Percentiles rank a stretch among this genome's conserved stretches.
These are phyloP conservation scores for Hyles euphorbiae DNA, from an alignment of 1,140 invertebrate species.

Conservation along the genomic window DNA sequence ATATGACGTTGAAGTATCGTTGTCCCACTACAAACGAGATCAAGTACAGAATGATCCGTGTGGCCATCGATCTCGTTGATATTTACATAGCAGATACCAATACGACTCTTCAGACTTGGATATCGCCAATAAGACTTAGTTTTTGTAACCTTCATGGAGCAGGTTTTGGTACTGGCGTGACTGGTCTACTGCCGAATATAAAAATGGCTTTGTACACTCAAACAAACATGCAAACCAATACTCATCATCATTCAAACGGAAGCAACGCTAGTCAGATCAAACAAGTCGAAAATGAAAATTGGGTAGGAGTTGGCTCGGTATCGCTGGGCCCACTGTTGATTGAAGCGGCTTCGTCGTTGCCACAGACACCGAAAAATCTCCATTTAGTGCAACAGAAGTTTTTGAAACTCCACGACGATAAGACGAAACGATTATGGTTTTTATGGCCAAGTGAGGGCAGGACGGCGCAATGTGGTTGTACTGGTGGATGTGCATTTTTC, in stretches of 20 bases:
- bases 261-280: conserved; percentile 57
- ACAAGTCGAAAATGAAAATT: conserved; percentile 80
- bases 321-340: conserved; percentile 92
- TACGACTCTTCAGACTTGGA: conserved; percentile 91
- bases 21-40: conserved; percentile 93
- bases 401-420: conserved; percentile 91
- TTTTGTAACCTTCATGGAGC: conserved; percentile 96
- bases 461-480: conserved; percentile 91
- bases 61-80: conserved; percentile 94
- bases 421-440: conserved; percentile 94
- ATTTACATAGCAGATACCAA: conserved; percentile 93
- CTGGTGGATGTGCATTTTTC: conserved; percentile 96
- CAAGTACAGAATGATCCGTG: conserved; percentile 95
- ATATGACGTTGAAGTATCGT: conserved; percentile 82
- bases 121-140: conserved; percentile 90
- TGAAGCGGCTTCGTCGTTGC: conserved; percentile 92
- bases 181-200: conserved; percentile 88
- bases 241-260: conserved; percentile 57
- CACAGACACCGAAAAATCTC: conserved; percentile 83
- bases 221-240: conserved; percentile 64
- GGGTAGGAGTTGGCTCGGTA: conserved; percentile 95
- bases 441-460: conserved; percentile 87
- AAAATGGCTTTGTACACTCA: conserved; percentile 67
- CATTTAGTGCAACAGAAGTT: conserved; percentile 90
- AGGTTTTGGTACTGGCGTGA: conserved; percentile 92